These are phyloP conservation scores for Coenonympha arcania DNA, from an alignment of 2,888 invertebrate genomes.

Conservation along the genomic window DNA sequence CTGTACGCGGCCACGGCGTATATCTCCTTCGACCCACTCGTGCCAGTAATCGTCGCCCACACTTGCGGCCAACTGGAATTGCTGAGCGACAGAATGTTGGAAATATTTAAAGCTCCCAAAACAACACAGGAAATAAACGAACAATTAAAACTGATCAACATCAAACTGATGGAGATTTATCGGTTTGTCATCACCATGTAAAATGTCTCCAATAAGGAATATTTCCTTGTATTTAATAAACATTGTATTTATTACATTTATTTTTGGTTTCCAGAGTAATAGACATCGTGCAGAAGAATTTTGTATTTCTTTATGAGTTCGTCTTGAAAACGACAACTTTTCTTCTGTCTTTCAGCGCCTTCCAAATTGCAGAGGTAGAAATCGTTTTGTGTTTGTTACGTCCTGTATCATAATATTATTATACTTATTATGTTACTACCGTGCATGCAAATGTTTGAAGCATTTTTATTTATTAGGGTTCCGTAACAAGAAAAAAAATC, in stretches of 20 bases:
- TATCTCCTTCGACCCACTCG: constrained; percentile 54
- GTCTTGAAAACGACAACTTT: constrained; percentile 52
- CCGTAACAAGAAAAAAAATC: too few relatives aligned
- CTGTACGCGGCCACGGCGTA: constrained; percentile 40
- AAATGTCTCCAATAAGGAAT: too few relatives aligned
- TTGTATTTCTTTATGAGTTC: constrained; percentile 46
- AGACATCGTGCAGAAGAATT: constrained; percentile 27
- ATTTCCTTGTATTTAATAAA: too few relatives aligned
- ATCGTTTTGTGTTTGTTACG: constrained; percentile 7
- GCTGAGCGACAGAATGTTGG: constrained; percentile 39
- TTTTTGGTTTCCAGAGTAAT: constrained; percentile 20
- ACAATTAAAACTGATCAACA: constrained; percentile 42
- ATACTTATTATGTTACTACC: too few relatives aligned
- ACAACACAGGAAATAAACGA: constrained; percentile 32
- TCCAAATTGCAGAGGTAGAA: constrained; percentile 48
- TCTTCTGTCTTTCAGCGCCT: constrained; percentile 48
- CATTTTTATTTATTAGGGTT: too few relatives aligned
- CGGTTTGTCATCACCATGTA: constrained; percentile 31
- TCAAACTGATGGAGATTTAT: constrained; percentile 46
- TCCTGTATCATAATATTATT: background rate
- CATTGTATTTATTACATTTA: too few relatives aligned
- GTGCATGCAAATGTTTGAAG: too few relatives aligned
- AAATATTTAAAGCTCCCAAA: constrained; percentile 33
- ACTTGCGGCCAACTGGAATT: constrained; percentile 52
- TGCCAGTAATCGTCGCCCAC: constrained; percentile 53